phyloP scores from a whole-genome alignment of 35 echinoderm and acorn worm species.

The Eucidaris tribuloides region DNA sequence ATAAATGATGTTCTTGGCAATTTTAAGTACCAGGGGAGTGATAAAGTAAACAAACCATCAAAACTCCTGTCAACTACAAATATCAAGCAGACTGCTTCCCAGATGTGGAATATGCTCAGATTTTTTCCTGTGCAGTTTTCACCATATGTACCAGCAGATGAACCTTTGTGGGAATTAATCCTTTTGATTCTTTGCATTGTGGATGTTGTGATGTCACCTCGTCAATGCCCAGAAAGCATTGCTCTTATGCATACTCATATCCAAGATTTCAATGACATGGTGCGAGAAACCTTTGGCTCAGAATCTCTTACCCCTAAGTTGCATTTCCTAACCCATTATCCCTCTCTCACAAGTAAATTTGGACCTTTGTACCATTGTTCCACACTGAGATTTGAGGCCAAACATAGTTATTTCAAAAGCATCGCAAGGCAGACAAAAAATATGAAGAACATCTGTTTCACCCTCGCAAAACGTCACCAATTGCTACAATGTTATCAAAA shows the following conservation, averaged over 20 bases:
- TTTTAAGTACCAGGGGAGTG: not conserved
- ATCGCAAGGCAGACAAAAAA: slow-evolving; percentile 26
- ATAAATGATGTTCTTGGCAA: not conserved
- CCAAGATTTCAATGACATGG: not conserved
- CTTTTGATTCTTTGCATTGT: not conserved
- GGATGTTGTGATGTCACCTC: not conserved
- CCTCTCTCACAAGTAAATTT: slow-evolving; percentile 31
- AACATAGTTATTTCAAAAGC: slow-evolving; percentile 36
- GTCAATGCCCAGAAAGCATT: not conserved
- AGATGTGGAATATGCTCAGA: not conserved
- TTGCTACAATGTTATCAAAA: not conserved
- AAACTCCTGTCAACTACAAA: not conserved
- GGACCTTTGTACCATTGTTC: slow-evolving; percentile 38
- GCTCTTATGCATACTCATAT: not conserved
- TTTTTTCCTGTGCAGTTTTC: not conserved
- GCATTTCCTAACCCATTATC: slow-evolving; percentile 36
- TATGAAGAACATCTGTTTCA: slow-evolving; percentile 12
- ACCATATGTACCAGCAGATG: not conserved
- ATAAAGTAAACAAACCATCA: not conserved
- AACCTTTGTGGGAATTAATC: not conserved
- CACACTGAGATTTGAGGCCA: slow-evolving; percentile 37
- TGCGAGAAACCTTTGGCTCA: not conserved
- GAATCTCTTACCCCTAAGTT: slow-evolving; percentile 13
- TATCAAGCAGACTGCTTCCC: not conserved
- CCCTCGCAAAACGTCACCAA: not conserved